Base-by-base conservation (phyloP, 2,888 invertebrate genomes). In the Apantesis nais region DNA sequence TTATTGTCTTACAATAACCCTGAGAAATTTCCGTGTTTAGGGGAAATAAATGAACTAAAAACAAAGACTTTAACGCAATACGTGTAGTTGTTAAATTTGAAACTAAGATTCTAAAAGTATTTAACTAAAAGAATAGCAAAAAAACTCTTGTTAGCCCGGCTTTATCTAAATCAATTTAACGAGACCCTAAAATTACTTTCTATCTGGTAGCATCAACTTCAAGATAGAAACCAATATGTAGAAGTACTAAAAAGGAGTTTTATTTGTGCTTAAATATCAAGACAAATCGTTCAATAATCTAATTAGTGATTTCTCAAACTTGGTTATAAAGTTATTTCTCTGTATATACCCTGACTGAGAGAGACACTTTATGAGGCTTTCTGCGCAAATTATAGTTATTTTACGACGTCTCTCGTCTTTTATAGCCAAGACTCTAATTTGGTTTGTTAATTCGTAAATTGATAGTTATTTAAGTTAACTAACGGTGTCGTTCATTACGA, bases 1-100 rank as follows among this genome's bases (percentile, higher is more conserved):
- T 83, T 85, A 87, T 85, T 84, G 77, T 81, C 81, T 85, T 82
- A 80, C 79, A 77, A 71, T 65, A 66, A 78, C 62, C 29, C 41
- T 37, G 37, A 34, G 61, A n/a, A 61, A 61, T 25, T 2, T 22
- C 5, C 4, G 60, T 60, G 31, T 37, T 11, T 62, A 61, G 9
- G 34, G 22, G n/a, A 37, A 34, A 37, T 34, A 64, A 64, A 44
- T 64, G 12, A 29, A 44, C 9, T 41, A 39, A 41, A 14, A 29
- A 14, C 19, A 41, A 14, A 41, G 7, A 22, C 11, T 9, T 22
- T 31, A 44, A 66, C 58, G 0, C 3, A 25, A 58, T 16, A 29
- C 29, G 25, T 29, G 7, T 2, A 29, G 1, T 58, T 58, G 5
- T 8, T 14, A 16, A 5, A 29, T 29, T 25, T 55, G 25, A 55